Evolutionary conservation across 2,113 vertebrate species (phyloP).

Genomic region (Mesocricetus auratus): DNA sequence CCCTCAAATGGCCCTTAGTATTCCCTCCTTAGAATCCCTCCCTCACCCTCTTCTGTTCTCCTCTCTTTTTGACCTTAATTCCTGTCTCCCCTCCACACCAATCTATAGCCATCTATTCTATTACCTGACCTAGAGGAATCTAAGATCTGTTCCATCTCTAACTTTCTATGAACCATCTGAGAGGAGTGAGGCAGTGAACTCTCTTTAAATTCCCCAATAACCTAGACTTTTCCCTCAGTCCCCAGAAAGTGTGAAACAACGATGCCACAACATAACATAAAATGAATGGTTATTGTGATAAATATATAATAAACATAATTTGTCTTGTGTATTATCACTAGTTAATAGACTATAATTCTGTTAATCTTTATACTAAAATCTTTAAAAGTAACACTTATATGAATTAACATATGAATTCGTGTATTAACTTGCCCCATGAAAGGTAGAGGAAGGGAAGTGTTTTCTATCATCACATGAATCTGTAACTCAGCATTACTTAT

Average conservation of each 20-base stretch:
- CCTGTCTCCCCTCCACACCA: not conserved
- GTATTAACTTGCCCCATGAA: not conserved
- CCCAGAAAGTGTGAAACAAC: not conserved
- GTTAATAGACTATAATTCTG: not conserved
- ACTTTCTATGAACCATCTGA: not conserved
- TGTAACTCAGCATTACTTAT: not conserved
- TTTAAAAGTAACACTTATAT: not conserved
- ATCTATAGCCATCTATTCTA: not conserved
- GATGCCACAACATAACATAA: not conserved
- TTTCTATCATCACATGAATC: not conserved
- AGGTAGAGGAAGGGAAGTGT: not conserved
- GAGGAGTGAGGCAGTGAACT: not conserved
- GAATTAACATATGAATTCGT: not conserved
- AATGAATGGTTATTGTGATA: slow-evolving; percentile 31
- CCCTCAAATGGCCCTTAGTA: not conserved
- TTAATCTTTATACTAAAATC: not conserved
- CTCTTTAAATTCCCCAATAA: not conserved
- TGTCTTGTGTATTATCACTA: slow-evolving; percentile 25
- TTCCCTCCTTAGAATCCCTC: not conserved
- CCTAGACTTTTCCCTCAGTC: not conserved
- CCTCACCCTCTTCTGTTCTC: not conserved
- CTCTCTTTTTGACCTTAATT: not conserved
- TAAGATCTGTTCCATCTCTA: not conserved
- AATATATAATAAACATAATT: not conserved
- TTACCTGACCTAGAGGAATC: not conserved